These are phyloP conservation scores for Timema podura DNA, from an alignment of 2,888 invertebrate genomes.

Conservation along the genomic window DNA sequence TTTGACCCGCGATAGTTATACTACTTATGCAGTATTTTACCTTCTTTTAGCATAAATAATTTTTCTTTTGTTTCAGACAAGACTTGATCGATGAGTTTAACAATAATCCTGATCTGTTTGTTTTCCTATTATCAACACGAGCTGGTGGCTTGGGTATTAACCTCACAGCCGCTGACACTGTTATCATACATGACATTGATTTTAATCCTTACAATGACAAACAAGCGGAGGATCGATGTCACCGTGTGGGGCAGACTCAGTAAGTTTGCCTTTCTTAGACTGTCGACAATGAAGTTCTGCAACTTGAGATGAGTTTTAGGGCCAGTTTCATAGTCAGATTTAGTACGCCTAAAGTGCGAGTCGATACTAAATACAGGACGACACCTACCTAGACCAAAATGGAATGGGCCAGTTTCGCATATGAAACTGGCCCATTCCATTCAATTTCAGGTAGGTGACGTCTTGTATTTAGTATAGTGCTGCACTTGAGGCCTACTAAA, in stretches of 20 bases:
- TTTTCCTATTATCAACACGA: conserved; percentile 86
- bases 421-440: too few species aligned
- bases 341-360: too few species aligned
- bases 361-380: too few species aligned
- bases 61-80: conserved; percentile 58
- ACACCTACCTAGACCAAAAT: too few species aligned
- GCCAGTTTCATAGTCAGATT: too few species aligned
- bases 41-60: neutral
- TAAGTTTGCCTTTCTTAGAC: conserved; percentile 34
- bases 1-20: too few species aligned
- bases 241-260: conserved; percentile 59
- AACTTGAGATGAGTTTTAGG: too few species aligned
- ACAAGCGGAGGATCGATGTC: conserved; percentile 88
- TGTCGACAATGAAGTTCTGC: neutral
- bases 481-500: too few species aligned
- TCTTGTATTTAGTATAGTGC: too few species aligned
- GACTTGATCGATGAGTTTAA: conserved; percentile 87
- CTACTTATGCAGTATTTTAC: too few species aligned
- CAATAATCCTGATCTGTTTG: conserved; percentile 70
- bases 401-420: too few species aligned
- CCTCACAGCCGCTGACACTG: conserved; percentile 90
- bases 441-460: too few species aligned
- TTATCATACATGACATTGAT: conserved; percentile 95
- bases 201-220: conserved; percentile 99
- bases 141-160: conserved; percentile 97